phyloP scores from a whole-genome alignment of 2,797 vertebrate species.

The Xiphophorus birchmanni region DNA sequence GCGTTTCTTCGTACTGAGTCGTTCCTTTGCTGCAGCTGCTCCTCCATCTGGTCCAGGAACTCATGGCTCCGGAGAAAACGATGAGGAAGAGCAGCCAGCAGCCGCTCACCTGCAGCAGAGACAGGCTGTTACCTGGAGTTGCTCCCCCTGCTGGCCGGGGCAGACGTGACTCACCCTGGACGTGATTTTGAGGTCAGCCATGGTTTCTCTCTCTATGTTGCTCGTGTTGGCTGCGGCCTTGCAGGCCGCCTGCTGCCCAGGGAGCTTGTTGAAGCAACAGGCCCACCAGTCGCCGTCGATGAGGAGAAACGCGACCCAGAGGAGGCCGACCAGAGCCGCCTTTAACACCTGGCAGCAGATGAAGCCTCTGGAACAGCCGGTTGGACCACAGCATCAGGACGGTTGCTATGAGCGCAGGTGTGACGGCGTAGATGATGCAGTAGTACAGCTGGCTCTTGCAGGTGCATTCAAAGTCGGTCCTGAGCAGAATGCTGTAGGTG shows the following conservation, averaged over 20 bases:
- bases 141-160: background rate
- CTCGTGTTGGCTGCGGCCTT: background rate
- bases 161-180: slow-evolving; percentile 9
- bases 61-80: background rate
- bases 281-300: slow-evolving; percentile 6
- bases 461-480: background rate
- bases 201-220: background rate
- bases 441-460: background rate
- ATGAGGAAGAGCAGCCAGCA: background rate
- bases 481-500: background rate
- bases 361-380: background rate
- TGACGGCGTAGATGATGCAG: background rate
- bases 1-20: background rate
- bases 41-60: background rate
- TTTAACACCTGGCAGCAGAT: background rate
- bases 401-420: background rate
- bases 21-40: background rate
- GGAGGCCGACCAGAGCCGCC: background rate
- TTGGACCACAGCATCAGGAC: slow-evolving; percentile 3
- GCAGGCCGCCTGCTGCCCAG: background rate
- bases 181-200: background rate
- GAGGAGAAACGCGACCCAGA: background rate
- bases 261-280: background rate
- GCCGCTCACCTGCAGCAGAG: background rate
- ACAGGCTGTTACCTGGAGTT: background rate